Evolutionary conservation across 37 sponge, comb jelly and placozoan genomes (phyloP).

Genomic region (Cladorhizidae sp.): DNA sequence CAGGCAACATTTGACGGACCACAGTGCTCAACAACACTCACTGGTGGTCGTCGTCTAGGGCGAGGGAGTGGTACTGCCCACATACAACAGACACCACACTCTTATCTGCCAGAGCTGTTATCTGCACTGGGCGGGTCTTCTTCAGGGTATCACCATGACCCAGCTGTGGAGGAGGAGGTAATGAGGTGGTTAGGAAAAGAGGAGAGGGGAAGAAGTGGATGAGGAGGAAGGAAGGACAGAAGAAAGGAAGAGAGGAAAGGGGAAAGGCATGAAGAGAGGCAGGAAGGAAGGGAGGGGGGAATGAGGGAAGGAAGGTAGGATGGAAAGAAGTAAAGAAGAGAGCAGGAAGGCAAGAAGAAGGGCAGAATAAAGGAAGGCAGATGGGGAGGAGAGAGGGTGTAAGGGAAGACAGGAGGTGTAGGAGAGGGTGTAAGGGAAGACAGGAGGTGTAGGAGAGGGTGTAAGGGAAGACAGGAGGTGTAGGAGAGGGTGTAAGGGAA

Average conservation of each 20-base stretch:
- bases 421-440: too few relatives aligned
- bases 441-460: too few relatives aligned
- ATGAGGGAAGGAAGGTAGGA: too few relatives aligned
- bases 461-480: too few relatives aligned
- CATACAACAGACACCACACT: conserved; percentile 59
- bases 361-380: not conserved
- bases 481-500: too few relatives aligned
- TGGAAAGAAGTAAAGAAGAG: too few relatives aligned
- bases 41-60: conserved; percentile 74
- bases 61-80: conserved; percentile 84
- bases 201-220: not conserved
- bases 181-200: not conserved
- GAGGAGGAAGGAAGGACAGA: not conserved
- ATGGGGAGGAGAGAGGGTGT: not conserved
- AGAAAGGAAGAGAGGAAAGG: not conserved
- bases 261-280: not conserved
- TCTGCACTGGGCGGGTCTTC: conserved; percentile 70
- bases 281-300: too few relatives aligned
- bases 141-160: conserved; percentile 78
- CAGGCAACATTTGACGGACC: too few relatives aligned
- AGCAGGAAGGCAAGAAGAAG: too few relatives aligned
- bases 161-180: conserved; percentile 28
- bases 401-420: not conserved
- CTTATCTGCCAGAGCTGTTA: conserved; percentile 67
- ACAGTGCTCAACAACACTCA: too few relatives aligned